Base-by-base conservation (phyloP, 2,797 vertebrate genomes). In the Gadopsis bispinosus region DNA sequence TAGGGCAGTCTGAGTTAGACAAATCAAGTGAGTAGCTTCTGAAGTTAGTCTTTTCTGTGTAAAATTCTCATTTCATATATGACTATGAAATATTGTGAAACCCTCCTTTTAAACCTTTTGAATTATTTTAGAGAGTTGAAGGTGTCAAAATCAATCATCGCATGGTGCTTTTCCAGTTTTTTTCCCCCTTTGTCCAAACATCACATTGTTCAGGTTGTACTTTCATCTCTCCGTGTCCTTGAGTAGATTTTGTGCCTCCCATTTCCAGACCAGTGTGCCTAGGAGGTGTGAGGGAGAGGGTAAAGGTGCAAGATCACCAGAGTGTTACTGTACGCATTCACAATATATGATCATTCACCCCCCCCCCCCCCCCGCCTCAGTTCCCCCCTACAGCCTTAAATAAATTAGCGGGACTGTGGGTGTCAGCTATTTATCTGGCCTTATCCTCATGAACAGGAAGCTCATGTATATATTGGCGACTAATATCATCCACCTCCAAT, bases 291-390 rank as follows among this genome's bases (percentile, higher is more conserved):
- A 20, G 33, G 71, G 33, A 6, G 71, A 20, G 64, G 19, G 54
- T 55, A 11, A 33, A 48, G 7, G 48, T 35, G 5, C 70, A 50
- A 70, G 85, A 86, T 75, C 83, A 89, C 35, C 13, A 22, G 82
- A 81, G 75, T 48, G 43, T 88, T 79, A 86, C 80, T 85, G 77
- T 89, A 78, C 17, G 16, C 77, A 48, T 74, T 81, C 22, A 65
- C 53, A 77, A 88, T 58, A 48, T 76, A 89, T 83, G 80, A 87
- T 84, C 26, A 2, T 26, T 26, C 26, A 26, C 26, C 26, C 26
- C 26, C 26, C 26, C 26, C 26, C 26, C 26, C 26, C 26, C 26
- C 26, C 26, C 63, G 14, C 73, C 45, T 72, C 54, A 56, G 69
- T 72, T 71, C 33, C 26, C 17, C 17, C 16, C 17, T 50, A 26